Percentiles rank a stretch among this genome's conserved stretches.
Evolutionary conservation across 2,797 vertebrate genomes (phyloP).

Genomic region (Silurus lanzhouensis): DNA sequence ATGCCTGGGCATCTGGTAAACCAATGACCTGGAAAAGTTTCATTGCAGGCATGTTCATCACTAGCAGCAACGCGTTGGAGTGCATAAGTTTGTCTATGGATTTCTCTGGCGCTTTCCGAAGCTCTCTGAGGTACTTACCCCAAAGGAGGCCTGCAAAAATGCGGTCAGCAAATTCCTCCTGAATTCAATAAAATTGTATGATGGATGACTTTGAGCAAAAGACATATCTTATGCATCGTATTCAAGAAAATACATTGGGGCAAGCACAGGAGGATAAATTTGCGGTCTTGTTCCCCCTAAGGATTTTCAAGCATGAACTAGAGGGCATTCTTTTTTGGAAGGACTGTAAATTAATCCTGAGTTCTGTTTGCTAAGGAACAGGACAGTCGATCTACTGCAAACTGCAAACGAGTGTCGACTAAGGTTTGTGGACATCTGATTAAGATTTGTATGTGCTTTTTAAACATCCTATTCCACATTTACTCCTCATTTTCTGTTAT

Average conservation of each 20-base stretch:
- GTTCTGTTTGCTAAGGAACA: neutral
- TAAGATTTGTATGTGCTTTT: no score
- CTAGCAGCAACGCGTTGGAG: neutral
- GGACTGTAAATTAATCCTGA: neutral
- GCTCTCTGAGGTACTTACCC: slow-evolving; percentile 6
- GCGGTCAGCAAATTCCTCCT: slow-evolving; percentile 42
- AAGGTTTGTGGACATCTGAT: no score
- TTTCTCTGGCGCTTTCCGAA: slow-evolving; percentile 22
- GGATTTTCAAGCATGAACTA: slow-evolving; percentile 1
- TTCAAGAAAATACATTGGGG: slow-evolving; percentile 28
- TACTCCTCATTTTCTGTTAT: neutral
- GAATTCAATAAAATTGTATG: slow-evolving; percentile 38
- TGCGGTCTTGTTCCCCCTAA: neutral
- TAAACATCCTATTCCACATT: neutral
- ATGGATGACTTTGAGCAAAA: slow-evolving; percentile 48
- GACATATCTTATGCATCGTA: slow-evolving; percentile 32
- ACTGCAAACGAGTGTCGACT: neutral
- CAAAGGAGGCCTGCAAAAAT: slow-evolving; percentile 11
- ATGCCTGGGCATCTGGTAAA: neutral
- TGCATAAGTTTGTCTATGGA: neutral
- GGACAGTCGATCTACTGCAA: slow-evolving; percentile 3
- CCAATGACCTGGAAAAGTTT: no score
- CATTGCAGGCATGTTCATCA: neutral
- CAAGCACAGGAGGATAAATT: neutral
- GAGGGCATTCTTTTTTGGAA: slow-evolving; percentile 4